Evolutionary conservation across 2,888 invertebrate species (phyloP).

Genomic region (Anagyrus pseudococci): DNA sequence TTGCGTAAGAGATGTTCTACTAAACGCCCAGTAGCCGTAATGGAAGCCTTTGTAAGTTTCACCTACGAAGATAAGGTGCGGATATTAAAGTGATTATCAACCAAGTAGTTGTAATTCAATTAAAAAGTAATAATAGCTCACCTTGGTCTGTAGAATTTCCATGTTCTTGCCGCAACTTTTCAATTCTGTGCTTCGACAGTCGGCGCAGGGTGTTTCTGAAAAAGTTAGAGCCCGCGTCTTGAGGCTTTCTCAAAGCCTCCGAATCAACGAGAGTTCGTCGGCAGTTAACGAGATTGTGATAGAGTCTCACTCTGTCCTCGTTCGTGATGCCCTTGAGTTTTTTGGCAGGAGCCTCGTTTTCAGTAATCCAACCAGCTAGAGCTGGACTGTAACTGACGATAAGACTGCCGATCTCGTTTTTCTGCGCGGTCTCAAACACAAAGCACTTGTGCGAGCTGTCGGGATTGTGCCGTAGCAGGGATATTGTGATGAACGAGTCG

Average conservation of each 20-base stretch:
- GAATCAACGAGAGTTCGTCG: constrained; percentile 83
- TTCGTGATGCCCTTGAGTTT: constrained; percentile 78
- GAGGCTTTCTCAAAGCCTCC: constrained; percentile 81
- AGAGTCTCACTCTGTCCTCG: constrained; percentile 85
- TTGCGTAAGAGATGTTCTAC: constrained; percentile 79
- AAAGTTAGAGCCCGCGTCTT: constrained; percentile 84
- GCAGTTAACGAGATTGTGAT: constrained; percentile 86
- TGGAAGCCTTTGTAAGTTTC: constrained; percentile 89
- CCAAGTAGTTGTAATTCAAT: not conserved
- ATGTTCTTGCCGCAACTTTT: constrained; percentile 76
- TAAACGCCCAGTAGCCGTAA: constrained; percentile 90
- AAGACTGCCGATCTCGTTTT: constrained; percentile 89
- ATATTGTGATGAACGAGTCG: constrained; percentile 90
- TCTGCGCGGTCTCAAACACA: constrained; percentile 89
- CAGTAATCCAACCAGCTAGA: constrained; percentile 82
- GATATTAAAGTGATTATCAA: not conserved
- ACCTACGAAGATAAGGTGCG: constrained; percentile 63
- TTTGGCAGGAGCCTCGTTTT: constrained; percentile 72
- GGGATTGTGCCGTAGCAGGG: constrained; percentile 75
- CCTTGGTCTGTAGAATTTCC: constrained; percentile 68
- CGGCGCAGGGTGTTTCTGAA: constrained; percentile 86
- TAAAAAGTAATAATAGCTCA: not conserved
- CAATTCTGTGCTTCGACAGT: constrained; percentile 83
- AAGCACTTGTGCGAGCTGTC: constrained; percentile 83
- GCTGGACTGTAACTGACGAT: constrained; percentile 91